Evolutionary conservation across 2,113 vertebrate genomes (phyloP).

Genomic region (Aphyosemion australe): DNA sequence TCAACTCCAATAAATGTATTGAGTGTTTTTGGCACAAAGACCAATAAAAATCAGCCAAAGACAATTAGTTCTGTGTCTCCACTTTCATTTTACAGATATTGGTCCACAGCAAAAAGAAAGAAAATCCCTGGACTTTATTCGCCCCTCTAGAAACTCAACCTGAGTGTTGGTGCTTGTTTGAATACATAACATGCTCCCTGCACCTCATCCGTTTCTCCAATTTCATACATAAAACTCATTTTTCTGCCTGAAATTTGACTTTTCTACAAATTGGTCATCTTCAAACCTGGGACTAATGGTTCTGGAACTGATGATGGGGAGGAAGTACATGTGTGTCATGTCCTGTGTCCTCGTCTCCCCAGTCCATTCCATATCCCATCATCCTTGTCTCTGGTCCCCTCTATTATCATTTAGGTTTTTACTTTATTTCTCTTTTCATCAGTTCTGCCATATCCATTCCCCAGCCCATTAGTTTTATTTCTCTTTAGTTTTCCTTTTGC

Average conservation of each 20-base stretch:
- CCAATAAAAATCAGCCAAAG: conserved; percentile 55
- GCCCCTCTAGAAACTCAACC: background rate
- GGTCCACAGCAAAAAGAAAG: conserved; percentile 19
- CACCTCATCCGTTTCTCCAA: conserved; percentile 36
- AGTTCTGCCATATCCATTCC: no score
- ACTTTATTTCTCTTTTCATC: no score
- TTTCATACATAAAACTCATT: conserved; percentile 40
- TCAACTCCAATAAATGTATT: conserved; percentile 40
- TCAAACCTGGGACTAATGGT: conserved; percentile 29
- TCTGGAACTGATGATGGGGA: conserved; percentile 41
- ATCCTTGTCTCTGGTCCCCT: no score
- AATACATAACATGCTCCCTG: conserved; percentile 17
- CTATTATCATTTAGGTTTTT: no score
- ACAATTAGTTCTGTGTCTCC: conserved; percentile 55
- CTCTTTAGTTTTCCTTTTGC: no score
- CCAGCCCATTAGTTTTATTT: no score
- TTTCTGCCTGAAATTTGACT: conserved; percentile 25
- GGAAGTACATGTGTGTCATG: conserved; percentile 19
- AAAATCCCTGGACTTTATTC: conserved; percentile 25
- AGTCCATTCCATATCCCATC: no score
- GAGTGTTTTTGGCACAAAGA: conserved; percentile 44
- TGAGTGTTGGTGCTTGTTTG: conserved; percentile 3
- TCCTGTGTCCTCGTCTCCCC: no score
- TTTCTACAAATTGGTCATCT: conserved; percentile 24
- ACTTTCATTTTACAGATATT: conserved; percentile 18